Evolutionary conservation across 1,140 invertebrate genomes (phyloP).

Genomic region (Bicyclus anynana): DNA sequence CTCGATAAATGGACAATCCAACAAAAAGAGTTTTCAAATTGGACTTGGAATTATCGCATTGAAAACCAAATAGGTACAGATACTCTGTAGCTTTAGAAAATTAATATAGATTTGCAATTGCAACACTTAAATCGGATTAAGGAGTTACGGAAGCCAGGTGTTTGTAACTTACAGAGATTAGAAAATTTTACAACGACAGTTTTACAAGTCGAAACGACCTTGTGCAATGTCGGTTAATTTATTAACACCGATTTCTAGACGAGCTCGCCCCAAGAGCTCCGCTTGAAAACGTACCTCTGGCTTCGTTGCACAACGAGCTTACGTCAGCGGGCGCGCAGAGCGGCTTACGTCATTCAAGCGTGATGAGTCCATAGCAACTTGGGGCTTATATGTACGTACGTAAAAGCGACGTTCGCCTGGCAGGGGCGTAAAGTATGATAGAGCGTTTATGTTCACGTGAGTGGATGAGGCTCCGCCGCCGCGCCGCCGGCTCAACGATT

Average conservation of each 20-base stretch:
- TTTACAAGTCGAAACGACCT: conserved; percentile 50
- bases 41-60: too few relatives aligned
- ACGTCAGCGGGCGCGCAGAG: conserved; percentile 71
- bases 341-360: conserved; percentile 74
- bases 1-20: too few relatives aligned
- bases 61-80: too few relatives aligned
- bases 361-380: conserved; percentile 43
- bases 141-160: too few relatives aligned
- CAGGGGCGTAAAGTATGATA: conserved; percentile 56
- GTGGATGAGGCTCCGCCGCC: conserved; percentile 73
- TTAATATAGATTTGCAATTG: too few relatives aligned
- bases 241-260: conserved; percentile 72
- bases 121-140: too few relatives aligned
- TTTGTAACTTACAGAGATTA: too few relatives aligned
- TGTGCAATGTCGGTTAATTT: conserved; percentile 57
- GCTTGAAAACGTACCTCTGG: conserved; percentile 70
- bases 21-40: too few relatives aligned
- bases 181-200: conserved; percentile 28
- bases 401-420: conserved; percentile 40
- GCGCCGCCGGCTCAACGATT: conserved; percentile 70
- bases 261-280: conserved; percentile 66
- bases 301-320: conserved; percentile 76
- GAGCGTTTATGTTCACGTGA: conserved; percentile 75
- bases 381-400: conserved; percentile 33
- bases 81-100: too few relatives aligned